A percentile compares a stretch with the other conserved stretches of the same genome.
Evolutionary conservation across 2,797 vertebrate species (phyloP).

Genomic region (Schizopygopsis pylzovi): DNA sequence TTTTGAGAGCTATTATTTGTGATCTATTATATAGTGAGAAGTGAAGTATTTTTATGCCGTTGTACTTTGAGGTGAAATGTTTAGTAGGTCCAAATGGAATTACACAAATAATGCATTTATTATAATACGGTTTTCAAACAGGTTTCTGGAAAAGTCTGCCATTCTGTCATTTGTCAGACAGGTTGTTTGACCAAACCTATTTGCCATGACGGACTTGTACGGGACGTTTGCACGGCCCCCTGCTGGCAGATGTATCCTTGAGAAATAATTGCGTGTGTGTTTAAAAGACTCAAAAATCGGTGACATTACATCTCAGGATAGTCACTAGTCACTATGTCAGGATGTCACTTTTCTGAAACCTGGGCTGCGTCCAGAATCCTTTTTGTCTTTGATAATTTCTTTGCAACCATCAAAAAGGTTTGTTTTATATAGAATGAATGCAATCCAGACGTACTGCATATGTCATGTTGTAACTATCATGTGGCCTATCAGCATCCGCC

Average conservation of each 20-base stretch:
- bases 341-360: neutral
- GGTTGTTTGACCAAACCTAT: neutral
- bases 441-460: neutral
- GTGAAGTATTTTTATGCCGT: neutral
- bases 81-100: neutral
- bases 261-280: neutral
- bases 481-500: neutral
- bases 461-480: neutral
- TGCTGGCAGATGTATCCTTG: neutral
- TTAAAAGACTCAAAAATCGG: neutral
- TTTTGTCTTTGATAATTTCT: neutral
- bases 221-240: neutral
- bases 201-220: neutral
- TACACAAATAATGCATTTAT: neutral
- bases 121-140: neutral
- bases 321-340: neutral
- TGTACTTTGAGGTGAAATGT: neutral
- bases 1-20: slow-evolving; percentile 20
- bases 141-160: neutral
- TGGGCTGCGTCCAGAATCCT: neutral
- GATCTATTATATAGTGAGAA: neutral
- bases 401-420: neutral
- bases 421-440: neutral
- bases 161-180: neutral
- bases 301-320: neutral